These are phyloP conservation scores for Pipistrellus kuhlii DNA, from an alignment of 2,797 vertebrate genomes.

Conservation along the genomic window DNA sequence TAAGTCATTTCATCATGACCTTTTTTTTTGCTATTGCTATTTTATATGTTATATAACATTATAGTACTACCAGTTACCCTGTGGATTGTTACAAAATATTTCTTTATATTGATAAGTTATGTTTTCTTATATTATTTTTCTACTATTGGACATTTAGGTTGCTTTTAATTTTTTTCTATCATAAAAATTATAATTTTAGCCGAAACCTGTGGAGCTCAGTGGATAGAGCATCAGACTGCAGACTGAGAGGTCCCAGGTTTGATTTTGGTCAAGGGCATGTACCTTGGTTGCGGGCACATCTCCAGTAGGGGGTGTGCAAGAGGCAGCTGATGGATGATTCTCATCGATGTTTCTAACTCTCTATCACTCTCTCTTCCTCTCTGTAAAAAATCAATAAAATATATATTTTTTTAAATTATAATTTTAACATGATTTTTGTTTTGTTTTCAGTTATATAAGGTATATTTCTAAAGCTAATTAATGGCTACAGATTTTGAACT, in stretches of 20 bases:
- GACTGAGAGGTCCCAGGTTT: too few species aligned
- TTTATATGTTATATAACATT: not conserved
- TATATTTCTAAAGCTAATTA: slow-evolving; percentile 37
- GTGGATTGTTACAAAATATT: slow-evolving; percentile 32
- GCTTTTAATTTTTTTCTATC: not conserved
- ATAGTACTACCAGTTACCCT: not conserved
- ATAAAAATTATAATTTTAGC: not conserved
- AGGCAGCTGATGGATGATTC: too few species aligned
- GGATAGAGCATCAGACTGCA: too few species aligned
- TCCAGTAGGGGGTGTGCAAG: too few species aligned
- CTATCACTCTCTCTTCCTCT: too few species aligned
- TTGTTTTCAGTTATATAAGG: slow-evolving; percentile 6
- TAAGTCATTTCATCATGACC: not conserved
- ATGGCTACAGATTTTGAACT: slow-evolving; percentile 23
- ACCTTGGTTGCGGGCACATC: too few species aligned
- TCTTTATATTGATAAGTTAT: not conserved
- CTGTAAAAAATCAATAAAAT: too few species aligned
- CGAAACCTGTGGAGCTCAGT: too few species aligned
- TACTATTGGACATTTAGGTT: slow-evolving; percentile 23
- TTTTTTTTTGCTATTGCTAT: not conserved
- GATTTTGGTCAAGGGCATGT: too few species aligned
- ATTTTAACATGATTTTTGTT: slow-evolving; percentile 17
- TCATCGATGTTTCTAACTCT: too few species aligned
- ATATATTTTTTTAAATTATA: too few species aligned
- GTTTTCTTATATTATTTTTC: slow-evolving; percentile 52